Evolutionary conservation across 2,888 invertebrate species (phyloP).

Genomic region (Andrena hattorfiana): DNA sequence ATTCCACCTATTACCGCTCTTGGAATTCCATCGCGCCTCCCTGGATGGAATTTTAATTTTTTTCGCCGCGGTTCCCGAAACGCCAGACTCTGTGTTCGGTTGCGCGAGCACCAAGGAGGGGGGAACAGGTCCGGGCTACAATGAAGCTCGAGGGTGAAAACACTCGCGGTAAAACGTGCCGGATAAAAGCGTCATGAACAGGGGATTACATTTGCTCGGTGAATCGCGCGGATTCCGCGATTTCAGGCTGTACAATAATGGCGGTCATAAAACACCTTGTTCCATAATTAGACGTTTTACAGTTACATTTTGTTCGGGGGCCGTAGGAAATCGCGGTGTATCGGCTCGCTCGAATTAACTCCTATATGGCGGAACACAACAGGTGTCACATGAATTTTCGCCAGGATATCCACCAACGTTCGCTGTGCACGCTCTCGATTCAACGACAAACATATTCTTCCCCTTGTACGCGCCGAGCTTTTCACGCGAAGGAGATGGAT

Average conservation of each 20-base stretch:
- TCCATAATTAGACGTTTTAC: slow-evolving; percentile 56
- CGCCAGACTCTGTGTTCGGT: no score
- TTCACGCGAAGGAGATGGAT: neutral
- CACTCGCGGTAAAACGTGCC: neutral
- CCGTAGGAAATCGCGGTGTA: slow-evolving; percentile 24
- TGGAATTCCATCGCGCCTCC: no score
- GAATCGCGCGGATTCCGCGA: neutral
- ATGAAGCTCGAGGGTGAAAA: neutral
- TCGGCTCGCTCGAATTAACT: slow-evolving; percentile 61
- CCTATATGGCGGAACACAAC: slow-evolving; percentile 63
- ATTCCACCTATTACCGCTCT: no score
- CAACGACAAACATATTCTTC: slow-evolving; percentile 34
- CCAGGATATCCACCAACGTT: slow-evolving; percentile 48
- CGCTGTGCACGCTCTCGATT: slow-evolving; percentile 38
- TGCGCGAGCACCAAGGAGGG: neutral
- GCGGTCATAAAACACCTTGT: slow-evolving; percentile 45
- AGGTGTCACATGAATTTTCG: slow-evolving; percentile 71
- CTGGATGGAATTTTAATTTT: no score
- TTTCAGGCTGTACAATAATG: slow-evolving; percentile 32
- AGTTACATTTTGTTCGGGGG: slow-evolving; percentile 41
- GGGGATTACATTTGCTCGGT: neutral
- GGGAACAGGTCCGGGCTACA: neutral
- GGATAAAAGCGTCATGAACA: neutral
- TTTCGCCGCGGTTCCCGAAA: no score
- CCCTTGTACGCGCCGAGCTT: neutral